Base-by-base conservation (phyloP, 1,140 invertebrate genomes). In the Latrodectus geometricus region DNA sequence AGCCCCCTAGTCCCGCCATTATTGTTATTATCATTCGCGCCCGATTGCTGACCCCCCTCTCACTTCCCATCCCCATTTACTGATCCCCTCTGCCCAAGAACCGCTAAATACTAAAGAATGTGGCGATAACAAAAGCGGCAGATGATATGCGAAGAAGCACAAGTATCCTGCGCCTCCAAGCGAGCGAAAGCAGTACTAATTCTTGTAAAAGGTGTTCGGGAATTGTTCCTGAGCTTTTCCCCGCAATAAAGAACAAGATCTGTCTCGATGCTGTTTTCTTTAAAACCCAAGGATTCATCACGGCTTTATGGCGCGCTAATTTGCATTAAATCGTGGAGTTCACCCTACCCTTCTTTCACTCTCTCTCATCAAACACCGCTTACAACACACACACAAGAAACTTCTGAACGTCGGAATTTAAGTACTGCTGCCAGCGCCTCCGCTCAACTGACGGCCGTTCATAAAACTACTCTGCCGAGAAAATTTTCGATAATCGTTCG, bases 21-120 rank as follows among this genome's bases (percentile, higher is more conserved):
- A 76, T 84, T 84, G 82, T 69, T 76, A 84, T 83, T 83, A 83
- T 84, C 82, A 83, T 83, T 83, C 70, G 80, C 80, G 80, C 80
- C 76, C 76, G 76, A 79, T 79, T 79, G 76, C 80, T 54, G 80
- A n/a, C 21, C 23, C 61, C 48, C 49, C 49, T n/a, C n/a, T 48
- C 20, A 14, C 20, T n/a, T 68, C 79, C 66, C 15, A 9, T 35
- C 74, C 50, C 50, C 21, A 11, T 56, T 56, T 17, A 23, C 8
- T 20, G 12, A 21, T 48, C 49, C 72, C 72, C 21, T 17, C 49
- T 69, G 69, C 20, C 70, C 52, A n/a, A 74, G 74, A 84, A 84
- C 82, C 82, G 82, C 82, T 76, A 84, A 84, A 84, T 84, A 84
- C 73, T 76, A 49, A 84, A 84, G 82, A 84, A 84, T 84, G 73